Evolutionary conservation across 1,140 invertebrate genomes (phyloP).

Genomic region (Chrysoperla carnea): DNA sequence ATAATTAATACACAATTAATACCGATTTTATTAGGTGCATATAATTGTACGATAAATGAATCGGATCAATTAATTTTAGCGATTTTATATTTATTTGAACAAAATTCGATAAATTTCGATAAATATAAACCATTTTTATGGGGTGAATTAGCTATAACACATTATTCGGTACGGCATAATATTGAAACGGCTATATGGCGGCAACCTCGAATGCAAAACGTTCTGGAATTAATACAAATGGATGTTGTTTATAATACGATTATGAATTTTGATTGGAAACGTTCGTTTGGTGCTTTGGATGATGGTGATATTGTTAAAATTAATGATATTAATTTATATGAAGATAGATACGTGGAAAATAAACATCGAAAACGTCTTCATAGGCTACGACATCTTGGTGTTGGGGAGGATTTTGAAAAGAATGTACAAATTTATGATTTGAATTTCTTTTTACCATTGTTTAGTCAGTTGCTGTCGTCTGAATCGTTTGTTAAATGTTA

Average conservation of each 20-base stretch:
- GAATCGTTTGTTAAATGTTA: slow-evolving; percentile 43
- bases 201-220: slow-evolving; percentile 47
- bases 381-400: too few species aligned
- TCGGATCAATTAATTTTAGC: slow-evolving; percentile 42
- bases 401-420: background rate
- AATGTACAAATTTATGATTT: slow-evolving; percentile 40
- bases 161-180: slow-evolving; percentile 46
- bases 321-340: slow-evolving; percentile 12
- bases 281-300: slow-evolving; percentile 9
- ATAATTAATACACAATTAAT: slow-evolving; percentile 43
- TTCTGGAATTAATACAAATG: slow-evolving; percentile 48
- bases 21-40: slow-evolving; percentile 50
- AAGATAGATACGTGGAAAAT: too few species aligned
- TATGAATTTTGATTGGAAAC: slow-evolving; percentile 38
- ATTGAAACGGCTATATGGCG: slow-evolving; percentile 41
- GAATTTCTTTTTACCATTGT: slow-evolving; percentile 48
- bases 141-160: slow-evolving; percentile 53
- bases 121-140: slow-evolving; percentile 62
- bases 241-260: slow-evolving; percentile 45
- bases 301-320: slow-evolving; percentile 10
- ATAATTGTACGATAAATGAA: slow-evolving; percentile 42
- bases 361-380: too few species aligned
- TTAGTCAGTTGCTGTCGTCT: slow-evolving; percentile 41
- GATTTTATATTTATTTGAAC: slow-evolving; percentile 43
- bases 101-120: slow-evolving; percentile 33